These are phyloP conservation scores for Tychaedon coryphoeus DNA, from an alignment of 2,113 vertebrate species.

Conservation along the genomic window DNA sequence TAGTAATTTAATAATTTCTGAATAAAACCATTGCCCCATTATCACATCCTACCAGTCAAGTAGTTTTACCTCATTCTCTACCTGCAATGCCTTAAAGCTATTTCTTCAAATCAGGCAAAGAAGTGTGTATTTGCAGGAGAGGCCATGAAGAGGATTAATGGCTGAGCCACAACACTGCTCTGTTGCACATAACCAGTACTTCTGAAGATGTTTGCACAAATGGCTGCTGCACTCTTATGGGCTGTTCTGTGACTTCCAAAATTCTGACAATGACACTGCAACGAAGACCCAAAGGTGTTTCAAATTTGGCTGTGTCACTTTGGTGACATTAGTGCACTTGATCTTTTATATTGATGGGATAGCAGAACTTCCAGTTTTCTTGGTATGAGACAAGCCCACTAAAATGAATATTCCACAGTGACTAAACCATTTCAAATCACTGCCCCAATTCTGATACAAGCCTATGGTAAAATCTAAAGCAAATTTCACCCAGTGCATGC, in stretches of 20 bases:
- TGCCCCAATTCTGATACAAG: neutral
- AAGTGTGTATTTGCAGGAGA: neutral
- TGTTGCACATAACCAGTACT: neutral
- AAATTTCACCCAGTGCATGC: neutral
- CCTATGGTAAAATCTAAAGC: neutral
- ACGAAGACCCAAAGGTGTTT: neutral
- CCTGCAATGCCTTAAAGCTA: neutral
- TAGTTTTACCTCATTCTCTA: neutral
- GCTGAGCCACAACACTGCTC: neutral
- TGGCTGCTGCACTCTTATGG: rapidly evolving
- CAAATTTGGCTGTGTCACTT: neutral
- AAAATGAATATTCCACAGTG: neutral
- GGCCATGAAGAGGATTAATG: rapidly evolving
- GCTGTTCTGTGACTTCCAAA: neutral
- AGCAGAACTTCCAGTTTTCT: neutral
- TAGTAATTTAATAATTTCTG: neutral
- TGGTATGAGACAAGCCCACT: neutral
- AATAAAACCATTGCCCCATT: neutral
- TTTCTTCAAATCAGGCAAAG: neutral
- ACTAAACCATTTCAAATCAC: neutral
- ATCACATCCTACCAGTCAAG: neutral
- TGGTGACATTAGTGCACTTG: rapidly evolving
- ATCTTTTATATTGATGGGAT: neutral
- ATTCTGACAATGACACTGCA: neutral
- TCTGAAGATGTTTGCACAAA: neutral